A percentile compares a stretch with the other conserved stretches of the same genome.
Conservation (phyloP, 1,140 invertebrate species). For the Yoshiicerus persimilis region DNA sequence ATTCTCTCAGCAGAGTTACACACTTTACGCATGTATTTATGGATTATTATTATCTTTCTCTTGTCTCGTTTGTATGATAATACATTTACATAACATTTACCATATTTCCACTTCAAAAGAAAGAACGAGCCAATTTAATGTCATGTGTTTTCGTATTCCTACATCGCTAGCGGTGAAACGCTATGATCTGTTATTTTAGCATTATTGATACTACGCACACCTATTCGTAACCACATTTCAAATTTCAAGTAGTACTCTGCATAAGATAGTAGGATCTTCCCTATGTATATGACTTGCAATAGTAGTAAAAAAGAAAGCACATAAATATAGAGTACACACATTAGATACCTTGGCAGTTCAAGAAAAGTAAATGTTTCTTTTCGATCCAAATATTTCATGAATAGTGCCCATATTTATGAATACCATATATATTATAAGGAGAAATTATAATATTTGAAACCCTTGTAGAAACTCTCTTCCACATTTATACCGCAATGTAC, state of each 20-base stretch:
- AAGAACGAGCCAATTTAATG: not conserved
- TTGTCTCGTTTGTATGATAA: constrained; percentile 10
- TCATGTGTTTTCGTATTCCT: not conserved
- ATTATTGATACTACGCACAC: not conserved
- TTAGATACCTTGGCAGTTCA: not conserved
- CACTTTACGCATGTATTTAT: not conserved
- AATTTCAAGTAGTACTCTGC: no score
- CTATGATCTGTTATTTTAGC: not conserved
- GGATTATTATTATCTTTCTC: constrained; percentile 7
- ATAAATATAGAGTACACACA: no score
- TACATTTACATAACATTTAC: constrained; percentile 13
- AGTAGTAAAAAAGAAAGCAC: not conserved
- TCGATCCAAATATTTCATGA: not conserved
- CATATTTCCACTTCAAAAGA: constrained; percentile 1
- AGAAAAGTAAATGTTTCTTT: not conserved
- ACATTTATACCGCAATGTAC: no score
- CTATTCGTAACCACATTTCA: no score
- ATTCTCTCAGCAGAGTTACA: not conserved
- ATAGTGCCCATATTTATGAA: no score
- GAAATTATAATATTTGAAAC: no score
- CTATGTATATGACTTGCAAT: no score
- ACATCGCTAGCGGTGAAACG: not conserved
- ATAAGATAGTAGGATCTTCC: no score
- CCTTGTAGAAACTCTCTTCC: no score
- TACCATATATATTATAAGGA: no score